Evolutionary conservation across 2,797 vertebrate genomes (phyloP).

Genomic region (Erethizon dorsatum): DNA sequence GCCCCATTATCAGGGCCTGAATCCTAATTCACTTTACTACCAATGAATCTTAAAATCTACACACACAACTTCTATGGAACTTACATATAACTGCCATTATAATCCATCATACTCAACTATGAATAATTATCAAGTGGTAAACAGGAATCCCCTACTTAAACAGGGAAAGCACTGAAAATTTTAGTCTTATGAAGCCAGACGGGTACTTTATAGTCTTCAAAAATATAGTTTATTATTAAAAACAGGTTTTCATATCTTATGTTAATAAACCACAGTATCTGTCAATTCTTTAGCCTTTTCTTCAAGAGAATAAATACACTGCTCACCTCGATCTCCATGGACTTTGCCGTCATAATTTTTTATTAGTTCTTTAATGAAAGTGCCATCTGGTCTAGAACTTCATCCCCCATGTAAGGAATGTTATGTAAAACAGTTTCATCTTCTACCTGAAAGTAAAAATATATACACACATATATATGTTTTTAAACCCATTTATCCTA

Average conservation of each 20-base stretch:
- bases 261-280: background rate
- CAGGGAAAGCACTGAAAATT: background rate
- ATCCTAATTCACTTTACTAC: constrained; percentile 10
- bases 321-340: constrained; percentile 98
- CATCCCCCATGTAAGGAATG: constrained; percentile 99
- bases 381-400: constrained; percentile 99
- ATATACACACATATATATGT: background rate
- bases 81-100: background rate
- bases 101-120: background rate
- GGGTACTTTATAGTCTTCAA: background rate
- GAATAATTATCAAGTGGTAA: constrained; percentile 3
- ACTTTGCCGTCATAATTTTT: constrained; percentile 99
- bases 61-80: background rate
- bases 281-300: background rate
- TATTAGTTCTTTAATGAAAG: constrained; percentile 99
- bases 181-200: background rate
- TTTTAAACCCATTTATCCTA: constrained; percentile 34
- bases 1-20: too few relatives aligned
- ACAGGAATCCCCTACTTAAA: background rate
- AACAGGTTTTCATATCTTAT: background rate
- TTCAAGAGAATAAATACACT: constrained; percentile 37
- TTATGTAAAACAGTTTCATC: constrained; percentile 99
- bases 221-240: constrained; percentile 25
- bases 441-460: constrained; percentile 93
- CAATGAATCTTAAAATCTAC: constrained; percentile 12